Percentiles rank a stretch among this genome's conserved stretches.
Conservation (phyloP, 2,888 invertebrate genomes). For the Napeogenes inachia region DNA sequence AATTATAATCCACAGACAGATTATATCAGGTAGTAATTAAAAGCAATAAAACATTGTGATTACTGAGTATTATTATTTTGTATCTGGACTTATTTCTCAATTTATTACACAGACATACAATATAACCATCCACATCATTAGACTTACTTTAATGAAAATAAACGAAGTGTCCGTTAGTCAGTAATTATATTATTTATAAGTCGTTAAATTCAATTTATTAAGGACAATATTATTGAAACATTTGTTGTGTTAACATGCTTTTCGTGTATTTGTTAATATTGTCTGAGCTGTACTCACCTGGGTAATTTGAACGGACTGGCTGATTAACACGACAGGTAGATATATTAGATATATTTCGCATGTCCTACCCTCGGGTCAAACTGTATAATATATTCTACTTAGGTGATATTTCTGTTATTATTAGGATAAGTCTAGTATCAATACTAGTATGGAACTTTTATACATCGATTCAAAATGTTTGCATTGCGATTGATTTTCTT, state of each 20-base stretch:
- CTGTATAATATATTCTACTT: background rate
- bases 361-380: conserved; percentile 2
- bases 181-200: background rate
- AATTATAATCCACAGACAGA: conserved; percentile 18
- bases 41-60: conserved; percentile 22
- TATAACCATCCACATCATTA: conserved; percentile 30
- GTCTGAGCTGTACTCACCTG: background rate
- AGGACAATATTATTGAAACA: background rate
- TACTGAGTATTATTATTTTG: conserved; percentile 18
- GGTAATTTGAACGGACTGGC: background rate
- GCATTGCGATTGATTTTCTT: too few species aligned
- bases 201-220: conserved; percentile 2
- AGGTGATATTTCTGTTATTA: too few species aligned
- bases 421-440: too few species aligned
- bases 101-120: conserved; percentile 15
- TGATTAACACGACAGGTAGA: background rate
- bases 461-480: too few species aligned
- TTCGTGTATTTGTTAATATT: conserved; percentile 1
- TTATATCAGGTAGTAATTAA: conserved; percentile 18
- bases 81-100: conserved; percentile 11
- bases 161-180: background rate
- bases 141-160: background rate
- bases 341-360: background rate
- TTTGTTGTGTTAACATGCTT: background rate
- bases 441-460: too few species aligned